Evolutionary conservation across 2,888 invertebrate genomes (phyloP), one percentile per base, ranked within the genome.

Genomic region (Chrysotoxum bicinctum): DNA sequence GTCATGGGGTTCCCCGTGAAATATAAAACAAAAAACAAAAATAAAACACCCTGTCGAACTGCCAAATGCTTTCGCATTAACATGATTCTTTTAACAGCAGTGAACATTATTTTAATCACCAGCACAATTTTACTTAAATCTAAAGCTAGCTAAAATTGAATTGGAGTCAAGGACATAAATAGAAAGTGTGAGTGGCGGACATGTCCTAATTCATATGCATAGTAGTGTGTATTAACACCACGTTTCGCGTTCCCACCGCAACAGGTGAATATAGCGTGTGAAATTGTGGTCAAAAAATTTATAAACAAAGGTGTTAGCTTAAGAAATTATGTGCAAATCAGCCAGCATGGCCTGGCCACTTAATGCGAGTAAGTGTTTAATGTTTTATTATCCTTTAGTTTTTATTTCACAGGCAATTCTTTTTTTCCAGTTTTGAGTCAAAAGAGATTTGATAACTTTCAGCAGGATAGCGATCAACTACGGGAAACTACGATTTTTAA

Each of bases 301-400:
- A 75, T 75, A 80, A 80, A 80, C 68, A 76, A n/a, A 85, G 76
- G 80, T 85, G 84, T 80, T 70, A 76, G 72, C 62, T 72, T 54
- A 76, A 85, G 80, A 62, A 80, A 80, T 80, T 85, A 76, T 75
- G 84, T 80, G 80, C 75, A 85, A 80, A 85, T 62, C 72, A 80
- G 79, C 72, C 58, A 74, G 45, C 26, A 19, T 26, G 30, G 30
- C 23, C 62, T 52, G 26, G 9, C 26, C 62, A 62, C 62, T 62
- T 43, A 62, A 30, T n/a, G n/a, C 26, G 40, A 23, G 37, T 58
- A 60, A 60, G 37, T 60, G 21, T 21, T 58, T 58, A 14, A 40
- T 43, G 37, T 43, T 62, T 62, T 62, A 62, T 45, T 16, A 62
- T 16, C 16, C 6, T 43, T 43, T 43, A 43, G 12, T 45, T 43